Evolutionary conservation across 2,797 vertebrate species (phyloP).

Genomic region (Squalus acanthias): DNA sequence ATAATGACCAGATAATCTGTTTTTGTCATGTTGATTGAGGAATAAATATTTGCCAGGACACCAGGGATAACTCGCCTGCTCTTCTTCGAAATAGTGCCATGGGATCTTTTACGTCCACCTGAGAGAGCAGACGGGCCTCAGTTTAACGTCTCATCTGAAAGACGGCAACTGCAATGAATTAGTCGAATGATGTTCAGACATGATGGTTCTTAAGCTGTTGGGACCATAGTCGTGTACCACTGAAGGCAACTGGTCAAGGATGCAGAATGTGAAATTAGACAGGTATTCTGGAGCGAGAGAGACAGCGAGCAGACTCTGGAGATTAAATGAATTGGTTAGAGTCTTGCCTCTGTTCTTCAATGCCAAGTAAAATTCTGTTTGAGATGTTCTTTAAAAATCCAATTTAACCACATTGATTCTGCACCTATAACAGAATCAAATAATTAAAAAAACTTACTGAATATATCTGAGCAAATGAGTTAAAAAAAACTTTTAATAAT

Average conservation of each 20-base stretch:
- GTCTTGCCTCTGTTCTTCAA: background rate
- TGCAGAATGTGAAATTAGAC: background rate
- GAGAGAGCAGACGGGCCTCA: too few species aligned
- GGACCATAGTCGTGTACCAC: background rate
- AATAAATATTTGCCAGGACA: too few species aligned
- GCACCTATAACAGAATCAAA: background rate
- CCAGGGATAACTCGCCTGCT: too few species aligned
- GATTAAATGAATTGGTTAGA: background rate
- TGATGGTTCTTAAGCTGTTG: background rate
- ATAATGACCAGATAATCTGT: too few species aligned
- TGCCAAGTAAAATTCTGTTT: background rate
- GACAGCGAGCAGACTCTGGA: too few species aligned
- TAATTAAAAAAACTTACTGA: background rate
- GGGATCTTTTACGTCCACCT: too few species aligned
- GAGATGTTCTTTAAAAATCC: background rate
- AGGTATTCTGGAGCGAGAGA: background rate
- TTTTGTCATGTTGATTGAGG: too few species aligned
- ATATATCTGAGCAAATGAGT: slow-evolving; percentile 8
- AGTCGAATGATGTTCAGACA: too few species aligned
- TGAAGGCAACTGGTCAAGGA: background rate
- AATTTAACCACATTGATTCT: background rate
- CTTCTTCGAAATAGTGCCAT: too few species aligned
- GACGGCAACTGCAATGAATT: too few species aligned
- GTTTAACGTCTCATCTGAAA: too few species aligned
- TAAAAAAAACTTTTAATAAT: slow-evolving; percentile 18